phyloP scores from a whole-genome alignment of 2,888 invertebrate genomes.

The Netelia fuscicornis region DNA sequence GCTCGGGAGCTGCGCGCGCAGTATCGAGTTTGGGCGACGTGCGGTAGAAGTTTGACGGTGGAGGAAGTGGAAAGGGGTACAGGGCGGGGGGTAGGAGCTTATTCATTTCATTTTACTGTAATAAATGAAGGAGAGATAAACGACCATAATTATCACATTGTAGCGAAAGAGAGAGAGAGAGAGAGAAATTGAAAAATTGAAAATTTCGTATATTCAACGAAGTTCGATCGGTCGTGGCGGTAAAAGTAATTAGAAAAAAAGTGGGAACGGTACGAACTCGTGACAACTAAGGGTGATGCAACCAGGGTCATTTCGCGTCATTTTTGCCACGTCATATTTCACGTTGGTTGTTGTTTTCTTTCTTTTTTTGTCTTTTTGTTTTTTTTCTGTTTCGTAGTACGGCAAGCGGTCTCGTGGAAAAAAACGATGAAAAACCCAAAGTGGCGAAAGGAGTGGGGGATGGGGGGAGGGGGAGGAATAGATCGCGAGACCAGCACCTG shows the following conservation, averaged over 20 bases:
- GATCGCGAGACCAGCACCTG: slow-evolving; percentile 76
- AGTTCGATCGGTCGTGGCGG: too few relatives aligned
- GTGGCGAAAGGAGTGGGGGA: slow-evolving; percentile 26
- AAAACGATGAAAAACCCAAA: slow-evolving; percentile 23
- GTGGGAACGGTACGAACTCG: neutral
- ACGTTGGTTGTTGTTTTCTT: neutral
- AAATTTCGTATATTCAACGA: too few relatives aligned
- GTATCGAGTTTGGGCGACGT: too few relatives aligned
- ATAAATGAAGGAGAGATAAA: too few relatives aligned
- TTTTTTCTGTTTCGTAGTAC: slow-evolving; percentile 53
- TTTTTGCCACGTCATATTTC: slow-evolving; percentile 47
- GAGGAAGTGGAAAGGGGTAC: too few relatives aligned
- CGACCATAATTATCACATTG: too few relatives aligned
- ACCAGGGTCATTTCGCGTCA: slow-evolving; percentile 70
- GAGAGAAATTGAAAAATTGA: too few relatives aligned
- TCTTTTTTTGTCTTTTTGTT: neutral
- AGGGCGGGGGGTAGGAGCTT: too few relatives aligned
- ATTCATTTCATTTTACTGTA: too few relatives aligned
- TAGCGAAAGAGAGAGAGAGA: too few relatives aligned
- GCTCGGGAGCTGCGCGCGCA: too few relatives aligned
- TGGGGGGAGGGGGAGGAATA: slow-evolving; percentile 44
- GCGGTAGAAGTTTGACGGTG: too few relatives aligned
- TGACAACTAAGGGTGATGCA: slow-evolving; percentile 62
- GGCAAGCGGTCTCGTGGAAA: slow-evolving; percentile 28
- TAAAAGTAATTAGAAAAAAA: slow-evolving; percentile 1